These are phyloP conservation scores for Chlorops oryzae DNA, from an alignment of 1,140 invertebrate species.

Conservation along the genomic window DNA sequence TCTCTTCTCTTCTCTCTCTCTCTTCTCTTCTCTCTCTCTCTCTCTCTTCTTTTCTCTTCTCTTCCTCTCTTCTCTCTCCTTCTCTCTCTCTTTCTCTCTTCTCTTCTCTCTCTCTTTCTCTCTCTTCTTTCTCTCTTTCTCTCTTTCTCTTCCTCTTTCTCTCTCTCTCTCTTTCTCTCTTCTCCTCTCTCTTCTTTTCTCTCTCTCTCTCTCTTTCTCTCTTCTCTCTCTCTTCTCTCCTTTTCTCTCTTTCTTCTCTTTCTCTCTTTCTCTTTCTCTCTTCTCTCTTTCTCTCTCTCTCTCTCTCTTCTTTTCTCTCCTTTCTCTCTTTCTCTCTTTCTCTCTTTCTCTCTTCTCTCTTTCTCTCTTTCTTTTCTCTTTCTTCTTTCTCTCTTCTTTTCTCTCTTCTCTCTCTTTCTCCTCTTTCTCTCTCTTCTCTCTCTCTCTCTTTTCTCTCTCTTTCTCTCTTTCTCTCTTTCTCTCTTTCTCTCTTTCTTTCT, in stretches of 20 bases:
- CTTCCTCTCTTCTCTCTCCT: neutral
- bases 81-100: neutral
- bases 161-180: neutral
- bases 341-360: neutral
- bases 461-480: too few species aligned
- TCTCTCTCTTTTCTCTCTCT: too few species aligned
- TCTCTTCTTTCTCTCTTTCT: neutral
- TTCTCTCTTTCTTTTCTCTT: too few species aligned
- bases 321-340: neutral
- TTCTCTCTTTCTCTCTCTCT: too few species aligned
- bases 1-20: neutral
- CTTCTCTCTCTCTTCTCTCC: neutral
- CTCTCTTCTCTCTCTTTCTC: too few species aligned
- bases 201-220: neutral
- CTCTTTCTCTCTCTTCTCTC: too few species aligned
- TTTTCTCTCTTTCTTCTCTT: neutral
- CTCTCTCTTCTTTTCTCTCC: neutral
- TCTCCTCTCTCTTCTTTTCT: neutral
- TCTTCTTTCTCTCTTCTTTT: too few species aligned
- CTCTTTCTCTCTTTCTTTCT: too few species aligned
- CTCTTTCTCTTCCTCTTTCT: neutral
- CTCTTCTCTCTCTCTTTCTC: neutral
- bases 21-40: neutral
- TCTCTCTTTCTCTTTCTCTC: neutral
- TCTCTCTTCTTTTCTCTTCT: neutral